Evolutionary conservation across 2,113 vertebrate species (phyloP).

Genomic region (Cyprinodon brontotheroides): DNA sequence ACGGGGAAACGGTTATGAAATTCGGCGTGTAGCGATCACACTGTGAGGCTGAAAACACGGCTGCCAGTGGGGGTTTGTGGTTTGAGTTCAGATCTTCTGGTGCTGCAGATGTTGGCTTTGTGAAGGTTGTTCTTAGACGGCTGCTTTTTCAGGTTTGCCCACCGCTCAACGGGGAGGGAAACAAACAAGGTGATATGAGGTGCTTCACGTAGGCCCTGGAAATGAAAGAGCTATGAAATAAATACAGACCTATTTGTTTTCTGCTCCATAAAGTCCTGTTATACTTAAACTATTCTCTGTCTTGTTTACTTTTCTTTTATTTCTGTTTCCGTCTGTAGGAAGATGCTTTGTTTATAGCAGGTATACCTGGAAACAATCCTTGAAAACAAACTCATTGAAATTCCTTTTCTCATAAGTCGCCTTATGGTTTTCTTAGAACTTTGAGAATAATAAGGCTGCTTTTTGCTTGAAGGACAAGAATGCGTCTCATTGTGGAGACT

Average conservation of each 20-base stretch:
- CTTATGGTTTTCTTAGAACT: not conserved
- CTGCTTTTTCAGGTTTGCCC: conserved; percentile 38
- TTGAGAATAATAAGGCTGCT: not conserved
- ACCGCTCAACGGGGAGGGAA: not conserved
- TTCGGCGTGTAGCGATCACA: conserved; percentile 27
- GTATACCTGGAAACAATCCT: not conserved
- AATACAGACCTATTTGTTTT: not conserved
- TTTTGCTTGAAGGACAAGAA: not conserved
- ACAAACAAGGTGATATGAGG: not conserved
- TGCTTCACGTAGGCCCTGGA: not conserved
- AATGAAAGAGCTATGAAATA: too few relatives aligned
- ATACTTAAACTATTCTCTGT: too few relatives aligned
- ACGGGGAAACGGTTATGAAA: conserved; percentile 73
- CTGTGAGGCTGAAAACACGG: conserved; percentile 42
- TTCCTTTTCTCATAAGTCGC: not conserved
- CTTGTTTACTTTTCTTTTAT: too few relatives aligned
- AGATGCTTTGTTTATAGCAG: not conserved
- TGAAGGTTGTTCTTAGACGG: conserved; percentile 56
- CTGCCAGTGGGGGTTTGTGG: conserved; percentile 62
- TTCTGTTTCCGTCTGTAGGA: not conserved
- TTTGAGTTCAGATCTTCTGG: conserved; percentile 39
- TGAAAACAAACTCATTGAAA: not conserved
- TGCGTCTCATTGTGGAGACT: not conserved
- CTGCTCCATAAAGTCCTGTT: not conserved
- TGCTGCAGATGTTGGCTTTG: conserved; percentile 56